phyloP scores from a whole-genome alignment of 2,113 vertebrate genomes.

The Sander lucioperca region DNA sequence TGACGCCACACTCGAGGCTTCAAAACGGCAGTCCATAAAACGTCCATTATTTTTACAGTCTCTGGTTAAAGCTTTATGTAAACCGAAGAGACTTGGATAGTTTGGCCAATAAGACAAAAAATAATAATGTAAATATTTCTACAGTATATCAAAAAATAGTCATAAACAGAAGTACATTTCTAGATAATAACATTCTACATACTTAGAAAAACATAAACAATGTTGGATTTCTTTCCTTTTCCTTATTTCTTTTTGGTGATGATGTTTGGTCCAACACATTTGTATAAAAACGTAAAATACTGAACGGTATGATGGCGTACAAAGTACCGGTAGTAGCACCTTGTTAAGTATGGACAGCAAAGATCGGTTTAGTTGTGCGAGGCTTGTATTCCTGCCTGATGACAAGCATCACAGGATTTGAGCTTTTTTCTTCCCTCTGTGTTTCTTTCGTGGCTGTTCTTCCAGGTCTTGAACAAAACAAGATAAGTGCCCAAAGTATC shows the following conservation, averaged over 20 bases:
- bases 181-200: slow-evolving; percentile 71
- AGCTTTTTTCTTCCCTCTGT: slow-evolving; percentile 8
- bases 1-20: too few species aligned
- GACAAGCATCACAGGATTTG: slow-evolving; percentile 1
- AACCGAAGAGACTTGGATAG: slow-evolving; percentile 61
- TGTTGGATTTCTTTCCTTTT: slow-evolving; percentile 32
- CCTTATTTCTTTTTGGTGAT: slow-evolving; percentile 40
- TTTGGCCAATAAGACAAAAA: slow-evolving; percentile 58
- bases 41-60: too few species aligned
- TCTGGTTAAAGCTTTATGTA: slow-evolving; percentile 37
- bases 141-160: slow-evolving; percentile 71
- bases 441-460: slow-evolving; percentile 36
- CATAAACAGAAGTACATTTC: slow-evolving; percentile 70
- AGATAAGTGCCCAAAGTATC: slow-evolving; percentile 68
- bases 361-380: slow-evolving; percentile 49
- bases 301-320: slow-evolving; percentile 63
- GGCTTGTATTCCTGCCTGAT: slow-evolving; percentile 23
- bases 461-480: slow-evolving; percentile 46
- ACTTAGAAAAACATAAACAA: slow-evolving; percentile 66
- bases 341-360: slow-evolving; percentile 61
- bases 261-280: slow-evolving; percentile 79
- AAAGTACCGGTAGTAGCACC: slow-evolving; percentile 78
- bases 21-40: too few species aligned
- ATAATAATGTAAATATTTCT: slow-evolving; percentile 63
- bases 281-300: slow-evolving; percentile 74